Evolutionary conservation across 2,888 invertebrate genomes (phyloP).

Genomic region (Macaria liturata): DNA sequence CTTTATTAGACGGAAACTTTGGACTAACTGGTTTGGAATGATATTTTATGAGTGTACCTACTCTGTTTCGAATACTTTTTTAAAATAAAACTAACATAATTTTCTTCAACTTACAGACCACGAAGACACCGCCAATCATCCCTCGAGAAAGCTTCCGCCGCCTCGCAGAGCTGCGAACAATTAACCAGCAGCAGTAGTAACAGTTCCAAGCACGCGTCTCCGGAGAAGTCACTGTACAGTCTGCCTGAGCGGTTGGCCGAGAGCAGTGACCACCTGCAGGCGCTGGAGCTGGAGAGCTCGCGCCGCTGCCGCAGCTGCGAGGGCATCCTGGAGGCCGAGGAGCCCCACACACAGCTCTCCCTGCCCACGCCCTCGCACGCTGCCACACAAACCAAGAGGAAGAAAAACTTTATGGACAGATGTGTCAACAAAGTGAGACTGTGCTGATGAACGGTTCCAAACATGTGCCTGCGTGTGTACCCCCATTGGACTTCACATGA

Average conservation of each 20-base stretch:
- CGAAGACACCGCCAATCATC: constrained; percentile 75
- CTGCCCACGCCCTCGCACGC: constrained; percentile 83
- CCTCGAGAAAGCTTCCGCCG: constrained; percentile 64
- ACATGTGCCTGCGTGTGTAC: constrained; percentile 71
- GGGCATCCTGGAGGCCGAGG: constrained; percentile 82
- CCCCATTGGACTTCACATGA: constrained; percentile 73
- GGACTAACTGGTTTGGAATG: too few relatives aligned
- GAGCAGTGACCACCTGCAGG: constrained; percentile 66
- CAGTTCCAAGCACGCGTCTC: constrained; percentile 70
- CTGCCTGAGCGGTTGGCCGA: constrained; percentile 72
- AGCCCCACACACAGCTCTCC: constrained; percentile 80
- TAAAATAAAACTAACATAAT: background rate
- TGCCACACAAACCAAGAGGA: constrained; percentile 85
- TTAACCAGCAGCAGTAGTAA: constrained; percentile 70
- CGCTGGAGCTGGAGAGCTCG: constrained; percentile 59
- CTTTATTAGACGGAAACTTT: too few relatives aligned
- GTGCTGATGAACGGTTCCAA: constrained; percentile 78
- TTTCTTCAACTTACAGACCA: constrained; percentile 60
- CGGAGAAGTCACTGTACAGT: constrained; percentile 71
- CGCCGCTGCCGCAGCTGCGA: constrained; percentile 85
- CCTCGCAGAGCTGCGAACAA: constrained; percentile 74
- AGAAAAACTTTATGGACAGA: constrained; percentile 93
- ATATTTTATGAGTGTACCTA: too few relatives aligned
- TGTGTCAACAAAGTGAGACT: constrained; percentile 93
- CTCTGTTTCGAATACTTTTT: too few relatives aligned